Conservation (phyloP, 2,888 invertebrate genomes). For the Endotricha flammealis region DNA sequence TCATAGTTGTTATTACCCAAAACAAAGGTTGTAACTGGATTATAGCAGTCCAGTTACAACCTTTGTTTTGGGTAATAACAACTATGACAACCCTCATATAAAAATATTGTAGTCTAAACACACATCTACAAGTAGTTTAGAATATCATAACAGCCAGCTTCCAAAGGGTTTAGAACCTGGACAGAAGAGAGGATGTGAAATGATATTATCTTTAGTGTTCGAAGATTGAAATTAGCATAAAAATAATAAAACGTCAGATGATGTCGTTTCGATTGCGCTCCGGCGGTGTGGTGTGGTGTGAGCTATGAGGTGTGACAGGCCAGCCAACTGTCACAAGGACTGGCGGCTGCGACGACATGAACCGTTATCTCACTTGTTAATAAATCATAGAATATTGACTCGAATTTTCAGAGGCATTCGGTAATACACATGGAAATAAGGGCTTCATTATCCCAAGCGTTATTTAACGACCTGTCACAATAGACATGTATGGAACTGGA, state of each 20-base stretch:
- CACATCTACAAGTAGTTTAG: background rate
- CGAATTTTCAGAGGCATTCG: constrained; percentile 2
- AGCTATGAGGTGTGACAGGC: constrained; percentile 37
- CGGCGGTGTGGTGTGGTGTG: too few relatives aligned
- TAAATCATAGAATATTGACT: constrained; percentile 15
- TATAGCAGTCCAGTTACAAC: too few relatives aligned
- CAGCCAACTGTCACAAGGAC: constrained; percentile 50
- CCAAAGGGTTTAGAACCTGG: too few relatives aligned
- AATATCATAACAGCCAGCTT: constrained; percentile 21
- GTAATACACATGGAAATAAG: background rate
- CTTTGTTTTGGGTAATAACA: too few relatives aligned
- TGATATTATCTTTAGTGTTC: constrained; percentile 45
- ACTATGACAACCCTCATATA: too few relatives aligned
- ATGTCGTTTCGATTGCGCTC: constrained; percentile 34
- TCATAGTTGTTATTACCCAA: too few relatives aligned
- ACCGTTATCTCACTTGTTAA: constrained; percentile 30
- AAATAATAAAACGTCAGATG: constrained; percentile 65
- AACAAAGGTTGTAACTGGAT: too few relatives aligned
- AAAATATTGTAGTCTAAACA: constrained; percentile 1
- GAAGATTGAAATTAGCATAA: constrained; percentile 58
- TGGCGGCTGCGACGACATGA: constrained; percentile 40
- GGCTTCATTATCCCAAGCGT: background rate
- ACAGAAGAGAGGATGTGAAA: constrained; percentile 30
- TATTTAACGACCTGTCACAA: background rate
- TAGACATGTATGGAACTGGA: background rate